phyloP scores from a whole-genome alignment of 1,140 invertebrate species.

The Drosophila biarmipes region DNA sequence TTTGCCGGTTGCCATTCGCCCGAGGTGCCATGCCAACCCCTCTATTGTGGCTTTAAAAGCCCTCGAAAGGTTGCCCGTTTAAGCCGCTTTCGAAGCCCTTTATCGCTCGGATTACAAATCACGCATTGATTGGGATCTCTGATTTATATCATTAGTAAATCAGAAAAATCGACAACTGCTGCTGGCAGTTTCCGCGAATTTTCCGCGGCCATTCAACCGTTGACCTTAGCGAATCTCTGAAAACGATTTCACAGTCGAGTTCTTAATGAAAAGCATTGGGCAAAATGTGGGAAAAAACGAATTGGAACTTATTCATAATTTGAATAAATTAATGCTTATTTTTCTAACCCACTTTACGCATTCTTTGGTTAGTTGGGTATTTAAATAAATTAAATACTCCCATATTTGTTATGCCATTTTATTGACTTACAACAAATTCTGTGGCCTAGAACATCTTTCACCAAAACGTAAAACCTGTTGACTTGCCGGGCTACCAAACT shows the following conservation, averaged over 20 bases:
- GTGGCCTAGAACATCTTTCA: not conserved
- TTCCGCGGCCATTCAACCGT: conserved; percentile 1
- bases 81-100: conserved; percentile 17
- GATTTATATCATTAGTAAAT: conserved; percentile 10
- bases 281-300: not conserved
- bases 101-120: conserved; percentile 10
- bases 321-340: not conserved
- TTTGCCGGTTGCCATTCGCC: not conserved
- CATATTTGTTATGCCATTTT: too few species aligned
- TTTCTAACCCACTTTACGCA: not conserved
- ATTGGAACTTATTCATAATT: not conserved
- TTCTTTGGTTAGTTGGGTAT: too few species aligned
- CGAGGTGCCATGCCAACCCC: conserved; percentile 13
- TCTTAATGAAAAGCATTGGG: not conserved
- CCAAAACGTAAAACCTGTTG: not conserved
- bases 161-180: conserved; percentile 1
- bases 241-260: conserved; percentile 1
- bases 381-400: too few species aligned
- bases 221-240: conserved; percentile 16
- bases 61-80: conserved; percentile 8
- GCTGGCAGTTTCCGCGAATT: conserved; percentile 6
- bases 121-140: conserved; percentile 10
- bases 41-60: conserved; percentile 4
- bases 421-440: not conserved
- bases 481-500: not conserved